phyloP scores from a whole-genome alignment of 2,888 invertebrate genomes.

The Andrena dorsata region DNA sequence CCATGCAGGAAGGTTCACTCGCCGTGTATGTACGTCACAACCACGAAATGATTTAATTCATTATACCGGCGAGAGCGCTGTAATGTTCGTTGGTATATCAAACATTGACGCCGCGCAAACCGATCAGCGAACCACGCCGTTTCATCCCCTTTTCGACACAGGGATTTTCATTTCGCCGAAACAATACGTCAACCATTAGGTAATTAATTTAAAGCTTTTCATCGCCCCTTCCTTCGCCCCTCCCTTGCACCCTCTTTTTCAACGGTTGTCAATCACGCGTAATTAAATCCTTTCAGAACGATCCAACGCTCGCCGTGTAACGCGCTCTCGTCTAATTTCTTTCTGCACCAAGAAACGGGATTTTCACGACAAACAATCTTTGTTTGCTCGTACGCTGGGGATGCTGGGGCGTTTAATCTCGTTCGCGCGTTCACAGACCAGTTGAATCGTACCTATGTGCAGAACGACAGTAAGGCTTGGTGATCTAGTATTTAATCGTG shows the following conservation, averaged over 20 bases:
- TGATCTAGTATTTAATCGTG: too few species aligned
- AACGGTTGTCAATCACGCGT: conserved; percentile 9
- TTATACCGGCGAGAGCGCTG: conserved; percentile 26
- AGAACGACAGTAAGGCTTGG: neutral
- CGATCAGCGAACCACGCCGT: neutral
- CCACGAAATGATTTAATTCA: conserved; percentile 58
- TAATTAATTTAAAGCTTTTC: conserved; percentile 38
- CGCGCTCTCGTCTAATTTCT: conserved; percentile 6
- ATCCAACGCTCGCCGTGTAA: neutral
- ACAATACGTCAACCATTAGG: conserved; percentile 8
- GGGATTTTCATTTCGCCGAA: neutral
- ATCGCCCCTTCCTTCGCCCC: neutral
- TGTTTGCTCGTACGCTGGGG: neutral
- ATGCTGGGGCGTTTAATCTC: neutral
- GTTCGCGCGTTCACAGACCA: neutral
- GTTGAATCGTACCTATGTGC: neutral
- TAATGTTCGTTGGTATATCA: conserved; percentile 23
- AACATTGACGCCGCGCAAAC: conserved; percentile 18
- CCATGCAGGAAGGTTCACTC: conserved; percentile 39
- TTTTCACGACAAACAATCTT: neutral
- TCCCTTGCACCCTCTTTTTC: neutral
- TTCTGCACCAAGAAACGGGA: neutral
- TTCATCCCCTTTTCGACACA: neutral
- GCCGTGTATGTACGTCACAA: conserved; percentile 34
- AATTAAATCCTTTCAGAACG: conserved; percentile 27